Evolutionary conservation across 2,888 invertebrate genomes (phyloP), one percentile per base, ranked within the genome.

Genomic region (Papilio elwesi): DNA sequence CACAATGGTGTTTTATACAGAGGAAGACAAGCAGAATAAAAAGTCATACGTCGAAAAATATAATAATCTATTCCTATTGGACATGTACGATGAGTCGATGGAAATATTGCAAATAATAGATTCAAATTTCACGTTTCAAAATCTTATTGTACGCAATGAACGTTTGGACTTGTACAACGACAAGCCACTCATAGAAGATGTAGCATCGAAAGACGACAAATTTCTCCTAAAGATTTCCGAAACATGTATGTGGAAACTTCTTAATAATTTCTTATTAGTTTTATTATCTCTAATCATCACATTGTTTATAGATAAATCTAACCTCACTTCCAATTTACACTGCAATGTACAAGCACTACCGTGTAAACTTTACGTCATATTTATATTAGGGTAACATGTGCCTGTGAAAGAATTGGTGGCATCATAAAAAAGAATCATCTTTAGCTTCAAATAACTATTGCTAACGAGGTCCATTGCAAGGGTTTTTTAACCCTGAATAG

Each of bases 141-240:
- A 69, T 73, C 16, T 73, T 12, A 70, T 74, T n/a, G 51, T 15
- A 52, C 70, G 62, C 26, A 70, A 74, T 53, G 66, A 68, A 67
- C 43, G 52, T 38, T 49, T 70, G 53, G 43, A 57, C 16, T 59
- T 71, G 9, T 69, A 65, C 66, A 62, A 71, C 4, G 68, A 62
- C 9, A 65, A 68, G n/a, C 68, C 68, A 51, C 43, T 74, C 1
- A 65, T 74, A 13, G 59, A 74, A 57, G 71, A 72, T 62, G 36
- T 26, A 10, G 15, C 43, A 16, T 11, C 66, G 7, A 51, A 16
- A 7, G 55, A 71, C 0, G 55, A 71, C 3, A 43, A 43, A 26
- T 52, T 62, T 52, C 15, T 52, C 36, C 51, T 71, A 8, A 66
- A 71, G 52, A 67, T 71, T 47, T 26, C 59, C 5, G 67, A 62